Conservation (phyloP, 2,888 invertebrate species). For the Drosophila antonietae region DNA sequence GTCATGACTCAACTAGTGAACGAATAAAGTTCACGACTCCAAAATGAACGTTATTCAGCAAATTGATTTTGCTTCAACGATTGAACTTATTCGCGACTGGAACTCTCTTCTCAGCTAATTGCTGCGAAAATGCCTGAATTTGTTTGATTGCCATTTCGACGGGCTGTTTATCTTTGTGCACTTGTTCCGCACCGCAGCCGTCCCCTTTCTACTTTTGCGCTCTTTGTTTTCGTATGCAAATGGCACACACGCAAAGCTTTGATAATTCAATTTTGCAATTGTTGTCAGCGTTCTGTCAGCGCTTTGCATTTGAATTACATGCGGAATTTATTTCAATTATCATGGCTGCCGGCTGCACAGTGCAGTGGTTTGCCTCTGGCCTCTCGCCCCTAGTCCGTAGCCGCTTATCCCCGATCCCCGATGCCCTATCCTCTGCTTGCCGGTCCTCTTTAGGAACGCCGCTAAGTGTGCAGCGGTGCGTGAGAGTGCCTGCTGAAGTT, state of each 20-base stretch:
- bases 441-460: not conserved
- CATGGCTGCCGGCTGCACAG: slow-evolving; percentile 35
- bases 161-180: slow-evolving; percentile 46
- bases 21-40: not conserved
- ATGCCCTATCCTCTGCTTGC: not conserved
- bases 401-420: not conserved
- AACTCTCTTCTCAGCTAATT: slow-evolving; percentile 54
- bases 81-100: not conserved
- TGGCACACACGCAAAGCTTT: slow-evolving; percentile 49
- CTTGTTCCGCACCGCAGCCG: slow-evolving; percentile 17
- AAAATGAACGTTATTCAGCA: not conserved
- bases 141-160: slow-evolving; percentile 48
- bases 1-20: not conserved
- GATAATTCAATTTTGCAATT: slow-evolving; percentile 77
- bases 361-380: not conserved
- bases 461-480: slow-evolving; percentile 60
- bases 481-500: slow-evolving; percentile 59
- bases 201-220: not conserved
- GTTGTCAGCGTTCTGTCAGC: slow-evolving; percentile 61
- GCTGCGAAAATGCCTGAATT: slow-evolving; percentile 51
- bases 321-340: slow-evolving; percentile 78
- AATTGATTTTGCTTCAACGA: not conserved
- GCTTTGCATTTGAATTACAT: slow-evolving; percentile 68
- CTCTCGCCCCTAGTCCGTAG: not conserved
- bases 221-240: slow-evolving; percentile 67